Conservation (phyloP, 2,888 invertebrate species). For the Augiades crinisus region DNA sequence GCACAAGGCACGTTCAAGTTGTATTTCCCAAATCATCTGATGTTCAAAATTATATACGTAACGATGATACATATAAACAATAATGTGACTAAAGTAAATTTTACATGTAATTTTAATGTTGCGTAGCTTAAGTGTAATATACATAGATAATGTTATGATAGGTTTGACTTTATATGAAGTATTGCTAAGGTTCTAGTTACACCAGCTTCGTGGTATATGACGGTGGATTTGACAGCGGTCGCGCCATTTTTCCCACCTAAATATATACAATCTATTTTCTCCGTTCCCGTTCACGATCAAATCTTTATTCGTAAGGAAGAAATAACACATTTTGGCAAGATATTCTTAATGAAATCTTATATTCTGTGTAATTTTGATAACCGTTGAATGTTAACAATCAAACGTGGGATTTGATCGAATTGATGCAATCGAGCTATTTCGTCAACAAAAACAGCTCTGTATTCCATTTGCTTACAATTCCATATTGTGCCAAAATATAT, state of each 20-base stretch:
- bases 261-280: conserved; percentile 5
- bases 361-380: not conserved
- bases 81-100: conserved; percentile 79
- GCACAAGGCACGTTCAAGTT: conserved; percentile 51
- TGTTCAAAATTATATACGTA: conserved; percentile 82
- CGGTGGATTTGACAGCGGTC: conserved; percentile 38
- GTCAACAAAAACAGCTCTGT: conserved; percentile 18
- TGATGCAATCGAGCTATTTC: conserved; percentile 9
- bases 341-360: not conserved
- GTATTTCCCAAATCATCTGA: conserved; percentile 63
- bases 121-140: conserved; percentile 77
- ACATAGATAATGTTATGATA: conserved; percentile 60
- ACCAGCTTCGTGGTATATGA: conserved; percentile 45
- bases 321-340: not conserved
- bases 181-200: conserved; percentile 63
- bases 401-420: conserved; percentile 5
- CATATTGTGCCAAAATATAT: conserved; percentile 75
- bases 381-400: not conserved
- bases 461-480: conserved; percentile 55
- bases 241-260: conserved; percentile 23
- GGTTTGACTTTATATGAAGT: conserved; percentile 76
- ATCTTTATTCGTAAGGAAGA: not conserved
- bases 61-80: conserved; percentile 79
- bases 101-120: conserved; percentile 78
- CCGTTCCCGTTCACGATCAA: conserved; percentile 1